Percentiles rank a stretch among this genome's conserved stretches.
Evolutionary conservation across 2,888 invertebrate genomes (phyloP).

Genomic region (Tromatobia lineatoria): DNA sequence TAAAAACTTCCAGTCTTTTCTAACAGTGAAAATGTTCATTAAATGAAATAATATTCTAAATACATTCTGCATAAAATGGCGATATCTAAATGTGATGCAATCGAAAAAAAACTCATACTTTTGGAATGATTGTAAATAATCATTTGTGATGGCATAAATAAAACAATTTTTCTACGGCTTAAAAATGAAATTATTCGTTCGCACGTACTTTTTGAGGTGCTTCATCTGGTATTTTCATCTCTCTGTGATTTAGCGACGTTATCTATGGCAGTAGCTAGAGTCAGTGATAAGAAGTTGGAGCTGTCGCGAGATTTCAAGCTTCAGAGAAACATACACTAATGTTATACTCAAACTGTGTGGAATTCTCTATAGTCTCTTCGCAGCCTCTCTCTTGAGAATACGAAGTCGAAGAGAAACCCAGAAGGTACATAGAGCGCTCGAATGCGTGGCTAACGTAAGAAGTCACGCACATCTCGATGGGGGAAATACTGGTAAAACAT

Average conservation of each 20-base stretch:
- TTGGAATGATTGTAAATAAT: too few species aligned
- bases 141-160: too few species aligned
- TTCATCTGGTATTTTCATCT: conserved; percentile 1
- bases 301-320: background rate
- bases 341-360: background rate
- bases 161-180: too few species aligned
- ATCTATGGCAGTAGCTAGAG: background rate
- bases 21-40: too few species aligned
- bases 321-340: background rate
- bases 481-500: conserved; percentile 16
- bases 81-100: too few species aligned
- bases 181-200: conserved; percentile 1
- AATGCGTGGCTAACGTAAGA: conserved; percentile 29
- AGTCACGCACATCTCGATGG: conserved; percentile 31
- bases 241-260: conserved; percentile 18
- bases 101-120: too few species aligned
- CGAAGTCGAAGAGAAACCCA: conserved; percentile 4
- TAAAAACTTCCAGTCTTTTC: too few species aligned
- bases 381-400: background rate
- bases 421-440: conserved; percentile 15
- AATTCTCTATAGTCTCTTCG: background rate
- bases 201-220: conserved; percentile 18
- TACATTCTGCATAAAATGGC: too few species aligned
- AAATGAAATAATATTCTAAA: too few species aligned
- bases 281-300: conserved; percentile 28